Percentiles rank a stretch among this genome's conserved stretches.
Conservation (phyloP, 2,113 vertebrate genomes). For the Coryphaenoides rupestris region DNA sequence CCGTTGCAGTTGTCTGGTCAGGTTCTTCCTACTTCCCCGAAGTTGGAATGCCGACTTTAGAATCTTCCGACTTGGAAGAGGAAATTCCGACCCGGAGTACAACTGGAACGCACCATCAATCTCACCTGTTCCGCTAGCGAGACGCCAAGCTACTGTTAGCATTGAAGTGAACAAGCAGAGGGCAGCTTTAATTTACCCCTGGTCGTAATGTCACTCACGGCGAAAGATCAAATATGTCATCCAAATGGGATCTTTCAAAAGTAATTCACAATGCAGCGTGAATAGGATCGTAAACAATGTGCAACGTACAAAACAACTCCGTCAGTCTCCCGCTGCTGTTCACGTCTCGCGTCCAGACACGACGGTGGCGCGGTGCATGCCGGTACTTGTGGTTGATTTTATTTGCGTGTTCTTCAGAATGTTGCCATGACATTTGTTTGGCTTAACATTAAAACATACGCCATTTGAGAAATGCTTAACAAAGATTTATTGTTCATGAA, state of each 20-base stretch:
- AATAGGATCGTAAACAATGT: slow-evolving; percentile 7
- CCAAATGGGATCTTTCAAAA: background rate
- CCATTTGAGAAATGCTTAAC: background rate
- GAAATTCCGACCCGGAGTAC: too few species aligned
- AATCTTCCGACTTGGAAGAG: too few species aligned
- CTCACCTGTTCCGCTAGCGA: too few species aligned
- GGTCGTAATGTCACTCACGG: too few species aligned
- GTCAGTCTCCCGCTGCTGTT: slow-evolving; percentile 24
- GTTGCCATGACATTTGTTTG: background rate
- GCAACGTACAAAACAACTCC: slow-evolving; percentile 44
- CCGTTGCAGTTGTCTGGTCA: too few species aligned
- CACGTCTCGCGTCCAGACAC: background rate
- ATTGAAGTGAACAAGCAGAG: too few species aligned
- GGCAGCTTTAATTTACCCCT: too few species aligned
- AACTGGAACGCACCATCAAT: too few species aligned
- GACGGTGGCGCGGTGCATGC: slow-evolving; percentile 47
- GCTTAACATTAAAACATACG: background rate
- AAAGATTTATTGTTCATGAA: background rate
- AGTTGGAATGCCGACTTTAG: too few species aligned
- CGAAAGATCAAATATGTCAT: too few species aligned
- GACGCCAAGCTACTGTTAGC: too few species aligned
- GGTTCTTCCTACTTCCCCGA: too few species aligned
- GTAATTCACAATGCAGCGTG: background rate
- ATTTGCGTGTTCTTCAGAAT: background rate
- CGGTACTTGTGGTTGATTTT: slow-evolving; percentile 40